phyloP scores from a whole-genome alignment of 2,113 vertebrate genomes.

The Microtus oregoni region DNA sequence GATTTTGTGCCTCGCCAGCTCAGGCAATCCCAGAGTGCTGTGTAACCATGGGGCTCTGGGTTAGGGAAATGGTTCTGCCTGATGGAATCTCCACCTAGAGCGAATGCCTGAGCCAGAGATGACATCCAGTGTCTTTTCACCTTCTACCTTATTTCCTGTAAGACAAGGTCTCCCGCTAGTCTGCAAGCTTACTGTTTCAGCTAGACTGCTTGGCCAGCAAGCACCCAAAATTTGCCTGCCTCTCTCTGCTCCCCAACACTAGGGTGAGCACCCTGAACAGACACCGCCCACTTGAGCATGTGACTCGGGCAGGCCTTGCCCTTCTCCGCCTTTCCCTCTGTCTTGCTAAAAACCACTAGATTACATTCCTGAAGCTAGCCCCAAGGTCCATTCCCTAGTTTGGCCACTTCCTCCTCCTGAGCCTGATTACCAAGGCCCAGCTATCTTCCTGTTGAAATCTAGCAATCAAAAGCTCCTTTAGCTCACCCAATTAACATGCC shows the following conservation, averaged over 20 bases:
- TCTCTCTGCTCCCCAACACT: not conserved
- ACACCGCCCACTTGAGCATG: not conserved
- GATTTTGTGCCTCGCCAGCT: not conserved
- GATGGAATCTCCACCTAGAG: not conserved
- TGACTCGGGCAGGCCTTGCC: not conserved
- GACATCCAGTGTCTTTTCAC: not conserved
- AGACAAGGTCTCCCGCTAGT: too few relatives aligned
- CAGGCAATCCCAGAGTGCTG: not conserved
- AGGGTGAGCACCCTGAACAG: not conserved
- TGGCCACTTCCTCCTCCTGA: not conserved
- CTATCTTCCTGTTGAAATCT: not conserved
- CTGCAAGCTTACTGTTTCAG: not conserved
- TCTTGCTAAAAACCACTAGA: not conserved
- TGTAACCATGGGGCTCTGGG: not conserved
- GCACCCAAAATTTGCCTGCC: not conserved
- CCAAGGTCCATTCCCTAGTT: not conserved
- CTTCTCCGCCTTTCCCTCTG: not conserved
- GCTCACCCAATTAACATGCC: not conserved
- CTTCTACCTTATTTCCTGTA: not conserved
- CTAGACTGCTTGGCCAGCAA: not conserved
- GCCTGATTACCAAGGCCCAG: not conserved
- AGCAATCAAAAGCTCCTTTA: not conserved
- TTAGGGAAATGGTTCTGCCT: not conserved
- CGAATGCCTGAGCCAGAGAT: not conserved
- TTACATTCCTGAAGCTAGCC: not conserved